Base-by-base conservation (phyloP, 2,888 invertebrate species). In the Axea sp. region DNA sequence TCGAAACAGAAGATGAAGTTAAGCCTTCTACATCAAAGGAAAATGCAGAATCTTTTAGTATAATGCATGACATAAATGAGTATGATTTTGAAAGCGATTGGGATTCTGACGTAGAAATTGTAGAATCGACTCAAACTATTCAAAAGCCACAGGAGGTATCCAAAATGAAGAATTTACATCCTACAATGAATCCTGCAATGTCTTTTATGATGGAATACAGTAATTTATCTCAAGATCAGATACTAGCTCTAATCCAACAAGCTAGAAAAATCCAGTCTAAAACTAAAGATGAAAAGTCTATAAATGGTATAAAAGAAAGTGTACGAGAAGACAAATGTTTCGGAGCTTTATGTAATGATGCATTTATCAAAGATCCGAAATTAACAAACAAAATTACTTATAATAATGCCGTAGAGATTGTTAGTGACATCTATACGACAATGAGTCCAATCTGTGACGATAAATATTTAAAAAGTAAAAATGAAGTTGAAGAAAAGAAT, bases 171-270 rank as follows among this genome's bases (percentile, higher is more conserved):
- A 75, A 59, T 35, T 31, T 51, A 12, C 77, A 76, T 19, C 43
- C 73, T n/a, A 41, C 15, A 1, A 49, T 57, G 71, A 71, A 57
- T 9, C 57, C 43, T 1, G 57, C 72, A 0, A 73, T 78, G 37
- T 87, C 88, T 64, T 95, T 93, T 76, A 94, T 95, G 90, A 89
- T 92, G 83, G 94, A 95, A 86, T 92, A 94, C 79, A 93, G 92
- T 79, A 94, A 93, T 71, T 90, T 95, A 79, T 92, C 94, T 41
- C 91, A 92, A 75, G 91, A 90, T 73, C 92, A 93, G 82, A 93
- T 95, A 71, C 87, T 87, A 0, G 71, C 81, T 14, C 76, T 89
- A 19, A 84, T 89, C 1, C 83, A 88, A 37, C 82, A 85, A 51
- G 83, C 80, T 15, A 84, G 78, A 39, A 76, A 77, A 49, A 75